A percentile compares a stretch with the other conserved stretches of the same genome.
Conservation (phyloP, 2,888 invertebrate genomes). For the Trachelus iudaicus region DNA sequence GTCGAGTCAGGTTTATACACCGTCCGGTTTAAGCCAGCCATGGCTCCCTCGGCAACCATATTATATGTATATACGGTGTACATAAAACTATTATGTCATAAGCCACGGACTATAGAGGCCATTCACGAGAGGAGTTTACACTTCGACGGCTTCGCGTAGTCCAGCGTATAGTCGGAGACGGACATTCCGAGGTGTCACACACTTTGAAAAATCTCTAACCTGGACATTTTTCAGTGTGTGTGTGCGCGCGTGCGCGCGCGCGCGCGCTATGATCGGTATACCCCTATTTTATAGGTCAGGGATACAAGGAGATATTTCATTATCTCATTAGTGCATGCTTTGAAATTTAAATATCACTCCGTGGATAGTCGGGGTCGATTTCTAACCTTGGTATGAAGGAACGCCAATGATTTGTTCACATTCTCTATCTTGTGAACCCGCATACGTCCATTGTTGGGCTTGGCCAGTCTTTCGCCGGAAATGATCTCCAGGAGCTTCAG, state of each 20-base stretch:
- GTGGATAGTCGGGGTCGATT: conserved; percentile 10
- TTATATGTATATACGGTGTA: conserved; percentile 6
- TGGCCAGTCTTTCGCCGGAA: conserved; percentile 96
- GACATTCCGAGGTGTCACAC: neutral
- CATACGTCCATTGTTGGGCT: conserved; percentile 96
- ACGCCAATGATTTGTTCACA: conserved; percentile 96
- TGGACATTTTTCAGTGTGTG: neutral
- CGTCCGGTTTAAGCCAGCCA: conserved; percentile 1
- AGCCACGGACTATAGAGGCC: conserved; percentile 49
- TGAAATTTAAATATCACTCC: neutral
- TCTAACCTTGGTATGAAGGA: conserved; percentile 90
- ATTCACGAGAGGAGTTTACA: conserved; percentile 45
- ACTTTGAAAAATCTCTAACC: neutral
- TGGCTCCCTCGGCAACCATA: neutral
- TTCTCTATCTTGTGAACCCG: conserved; percentile 99
- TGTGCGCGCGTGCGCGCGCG: no score
- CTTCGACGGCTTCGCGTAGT: conserved; percentile 35
- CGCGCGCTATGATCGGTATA: neutral
- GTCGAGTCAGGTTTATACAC: neutral
- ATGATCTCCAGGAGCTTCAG: conserved; percentile 97
- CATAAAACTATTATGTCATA: conserved; percentile 52
- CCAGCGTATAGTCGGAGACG: neutral
- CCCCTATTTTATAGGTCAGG: neutral
- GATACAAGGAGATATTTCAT: neutral
- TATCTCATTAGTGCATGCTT: neutral